Evolutionary conservation across 2,113 vertebrate species (phyloP).

Genomic region (Sinocyclocheilus rhinocerous): DNA sequence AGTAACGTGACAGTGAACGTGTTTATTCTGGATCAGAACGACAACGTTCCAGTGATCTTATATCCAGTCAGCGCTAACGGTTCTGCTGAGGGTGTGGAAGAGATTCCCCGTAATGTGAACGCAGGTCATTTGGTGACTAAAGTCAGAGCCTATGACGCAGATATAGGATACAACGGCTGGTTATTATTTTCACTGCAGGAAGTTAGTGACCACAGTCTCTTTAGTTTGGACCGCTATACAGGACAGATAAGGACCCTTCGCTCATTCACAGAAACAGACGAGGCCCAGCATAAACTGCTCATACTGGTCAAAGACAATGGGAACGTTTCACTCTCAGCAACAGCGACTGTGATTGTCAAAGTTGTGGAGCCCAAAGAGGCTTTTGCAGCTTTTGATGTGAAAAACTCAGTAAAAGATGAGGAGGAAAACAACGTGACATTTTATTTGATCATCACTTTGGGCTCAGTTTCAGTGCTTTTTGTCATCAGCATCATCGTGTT

Average conservation of each 20-base stretch:
- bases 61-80: conserved; percentile 60
- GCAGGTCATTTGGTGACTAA: conserved; percentile 63
- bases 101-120: conserved; percentile 59
- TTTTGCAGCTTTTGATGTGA: conserved; percentile 48
- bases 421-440: conserved; percentile 49
- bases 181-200: conserved; percentile 56
- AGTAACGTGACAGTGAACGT: conserved; percentile 61
- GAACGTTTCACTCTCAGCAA: conserved; percentile 59
- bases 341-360: conserved; percentile 58
- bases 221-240: conserved; percentile 59
- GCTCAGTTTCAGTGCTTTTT: conserved; percentile 56
- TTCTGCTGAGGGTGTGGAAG: conserved; percentile 58
- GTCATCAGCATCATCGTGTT: conserved; percentile 56
- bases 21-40: conserved; percentile 66
- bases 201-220: conserved; percentile 59
- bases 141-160: conserved; percentile 63
- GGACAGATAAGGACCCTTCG: conserved; percentile 64
- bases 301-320: conserved; percentile 65
- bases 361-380: conserved; percentile 56
- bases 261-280: conserved; percentile 59
- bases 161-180: conserved; percentile 65
- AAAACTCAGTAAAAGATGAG: neutral
- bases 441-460: conserved; percentile 56
- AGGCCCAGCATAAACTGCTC: conserved; percentile 58
- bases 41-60: conserved; percentile 62